Base-by-base conservation (phyloP, 2,797 vertebrate species). In the Dicrostonyx torquatus region DNA sequence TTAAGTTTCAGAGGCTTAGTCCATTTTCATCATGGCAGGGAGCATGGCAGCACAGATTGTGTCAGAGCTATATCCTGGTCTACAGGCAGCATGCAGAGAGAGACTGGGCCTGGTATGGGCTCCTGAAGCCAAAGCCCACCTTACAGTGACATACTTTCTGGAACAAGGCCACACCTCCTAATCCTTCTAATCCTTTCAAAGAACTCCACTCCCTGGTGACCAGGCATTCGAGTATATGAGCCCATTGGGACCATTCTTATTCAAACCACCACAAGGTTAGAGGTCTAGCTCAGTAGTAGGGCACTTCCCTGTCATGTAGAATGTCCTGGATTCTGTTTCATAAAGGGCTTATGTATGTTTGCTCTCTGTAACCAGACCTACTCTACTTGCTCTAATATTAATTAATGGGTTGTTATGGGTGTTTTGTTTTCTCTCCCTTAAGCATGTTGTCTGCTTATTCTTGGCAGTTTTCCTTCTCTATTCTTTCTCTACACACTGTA, bases 361-460 rank as follows among this genome's bases (percentile, higher is more conserved):
- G 48, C 48, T 89, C 14, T 64, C 26, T 89, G 0, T 43, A 62
- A 48, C 24, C 26, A 91, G 31, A 78, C 31, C 0, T 34, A 62
- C 11, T 78, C 64, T 85, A 85, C 64, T 94, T 79, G 13, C 20
- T 80, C 60, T 90, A 50, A 15, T 90, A 26, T 92, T n/a, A 92
- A 43, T 66, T 53, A 73, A 43, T 55, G 20, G 78, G 64, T 53
- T 76, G 5, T 45, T 64, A 22, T 26, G 18, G 53, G 5, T 11
- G 82, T 80, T 48, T 14, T 62, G 12, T 48, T 70, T 22, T 60
- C 89, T 60, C 58, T 60, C 89, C 53, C 64, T 89, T 31, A 8
- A 20, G 2, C 76, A 34, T 82, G n/a, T 62, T 45, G 12, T 43
- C 7, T 10, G 2, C 58, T 70, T 80, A 7, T 31, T 29, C 50